Conservation (phyloP, 2,113 vertebrate genomes). For the Willisornis vidua region DNA sequence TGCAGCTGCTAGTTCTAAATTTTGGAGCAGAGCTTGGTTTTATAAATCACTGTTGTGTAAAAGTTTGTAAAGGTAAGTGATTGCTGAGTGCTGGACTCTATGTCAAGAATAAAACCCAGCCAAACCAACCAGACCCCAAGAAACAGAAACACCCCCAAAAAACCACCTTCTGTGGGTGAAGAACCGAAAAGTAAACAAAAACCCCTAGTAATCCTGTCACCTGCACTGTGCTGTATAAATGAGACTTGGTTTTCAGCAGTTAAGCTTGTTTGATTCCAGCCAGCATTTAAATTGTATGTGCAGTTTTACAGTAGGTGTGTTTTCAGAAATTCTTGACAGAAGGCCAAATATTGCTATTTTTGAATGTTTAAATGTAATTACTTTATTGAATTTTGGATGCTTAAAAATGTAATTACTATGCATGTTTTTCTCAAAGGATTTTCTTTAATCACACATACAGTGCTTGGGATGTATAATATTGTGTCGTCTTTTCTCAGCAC, state of each 20-base stretch:
- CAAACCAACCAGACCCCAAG: background rate
- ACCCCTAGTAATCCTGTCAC: background rate
- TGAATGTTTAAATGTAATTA: background rate
- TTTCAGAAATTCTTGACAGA: background rate
- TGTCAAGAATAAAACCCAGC: background rate
- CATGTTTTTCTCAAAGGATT: background rate
- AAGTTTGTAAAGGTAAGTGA: slow-evolving; percentile 14
- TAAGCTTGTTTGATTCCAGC: background rate
- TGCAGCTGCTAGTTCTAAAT: background rate
- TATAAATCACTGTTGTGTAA: background rate
- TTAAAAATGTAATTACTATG: background rate
- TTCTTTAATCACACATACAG: background rate
- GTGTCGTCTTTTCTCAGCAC: background rate
- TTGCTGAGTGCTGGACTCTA: slow-evolving; percentile 7
- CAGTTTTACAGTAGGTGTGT: background rate
- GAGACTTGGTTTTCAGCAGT: background rate
- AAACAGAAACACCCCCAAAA: background rate
- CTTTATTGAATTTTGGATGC: background rate
- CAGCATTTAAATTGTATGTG: background rate
- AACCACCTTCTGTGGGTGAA: background rate
- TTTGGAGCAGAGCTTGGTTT: background rate
- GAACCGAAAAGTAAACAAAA: background rate
- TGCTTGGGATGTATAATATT: background rate
- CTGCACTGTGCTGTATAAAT: background rate
- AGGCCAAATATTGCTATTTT: background rate